Conservation (phyloP, 1,140 invertebrate genomes). For the Oppia nitens region DNA sequence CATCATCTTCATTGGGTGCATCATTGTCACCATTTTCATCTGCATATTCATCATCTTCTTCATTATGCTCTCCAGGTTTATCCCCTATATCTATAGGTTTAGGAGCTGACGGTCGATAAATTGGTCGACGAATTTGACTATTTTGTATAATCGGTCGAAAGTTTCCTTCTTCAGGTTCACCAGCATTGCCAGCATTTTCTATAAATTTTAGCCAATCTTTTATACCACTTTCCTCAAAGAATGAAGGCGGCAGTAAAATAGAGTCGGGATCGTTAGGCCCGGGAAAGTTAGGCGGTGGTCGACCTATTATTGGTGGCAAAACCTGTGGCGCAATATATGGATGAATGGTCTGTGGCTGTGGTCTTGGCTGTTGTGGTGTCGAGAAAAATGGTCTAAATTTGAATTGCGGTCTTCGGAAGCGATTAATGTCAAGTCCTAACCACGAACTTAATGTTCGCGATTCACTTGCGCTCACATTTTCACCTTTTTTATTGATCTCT, state of each 20-base stretch:
- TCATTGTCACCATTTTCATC: neutral
- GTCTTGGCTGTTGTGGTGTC: neutral
- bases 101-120: neutral
- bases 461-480: neutral
- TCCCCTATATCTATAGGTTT: neutral
- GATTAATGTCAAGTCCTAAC: neutral
- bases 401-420: neutral
- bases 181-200: slow-evolving; percentile 9
- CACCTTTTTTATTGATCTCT: neutral
- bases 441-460: neutral
- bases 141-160: neutral
- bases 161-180: neutral
- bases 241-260: slow-evolving; percentile 6
- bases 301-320: neutral
- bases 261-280: slow-evolving; percentile 6
- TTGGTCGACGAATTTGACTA: neutral
- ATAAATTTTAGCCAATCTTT: slow-evolving; percentile 17
- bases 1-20: neutral
- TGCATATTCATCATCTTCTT: neutral
- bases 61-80: neutral
- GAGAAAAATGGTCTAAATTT: neutral
- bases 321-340: neutral
- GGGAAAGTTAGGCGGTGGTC: slow-evolving; percentile 3
- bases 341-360: neutral
- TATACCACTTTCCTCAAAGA: slow-evolving; percentile 9